Percentiles rank a stretch among this genome's conserved stretches.
phyloP scores from a whole-genome alignment of 2,888 invertebrate genomes.

The Liposcelis brunnea region DNA sequence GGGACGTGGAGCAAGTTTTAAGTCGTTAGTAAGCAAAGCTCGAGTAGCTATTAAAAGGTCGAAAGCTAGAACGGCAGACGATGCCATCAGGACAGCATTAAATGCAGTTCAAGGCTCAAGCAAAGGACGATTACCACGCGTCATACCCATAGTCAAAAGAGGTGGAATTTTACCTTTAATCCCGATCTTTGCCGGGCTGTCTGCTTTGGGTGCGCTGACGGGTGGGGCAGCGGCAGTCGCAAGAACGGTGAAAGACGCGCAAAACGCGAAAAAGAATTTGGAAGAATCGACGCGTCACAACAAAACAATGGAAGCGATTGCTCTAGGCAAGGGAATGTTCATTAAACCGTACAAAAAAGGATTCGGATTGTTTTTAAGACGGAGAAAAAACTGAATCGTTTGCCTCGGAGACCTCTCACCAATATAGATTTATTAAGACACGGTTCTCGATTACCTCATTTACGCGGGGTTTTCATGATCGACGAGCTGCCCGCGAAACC shows the following conservation, averaged over 20 bases:
- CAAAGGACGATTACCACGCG: slow-evolving; percentile 16
- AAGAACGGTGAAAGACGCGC: slow-evolving; percentile 22
- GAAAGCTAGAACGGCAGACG: background rate
- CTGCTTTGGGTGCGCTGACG: slow-evolving; percentile 22
- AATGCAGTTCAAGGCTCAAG: slow-evolving; percentile 10
- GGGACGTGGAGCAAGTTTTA: no score
- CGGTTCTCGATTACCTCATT: background rate
- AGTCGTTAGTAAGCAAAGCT: no score
- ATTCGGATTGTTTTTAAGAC: slow-evolving; percentile 12
- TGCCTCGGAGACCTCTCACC: slow-evolving; percentile 1
- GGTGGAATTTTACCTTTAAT: slow-evolving; percentile 20
- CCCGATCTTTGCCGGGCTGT: slow-evolving; percentile 23
- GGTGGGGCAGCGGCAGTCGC: slow-evolving; percentile 23
- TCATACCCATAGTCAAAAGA: slow-evolving; percentile 22
- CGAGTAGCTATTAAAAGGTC: no score
- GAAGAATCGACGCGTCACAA: slow-evolving; percentile 22
- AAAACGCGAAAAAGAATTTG: slow-evolving; percentile 20
- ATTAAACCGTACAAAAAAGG: slow-evolving; percentile 12
- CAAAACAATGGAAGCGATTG: slow-evolving; percentile 23
- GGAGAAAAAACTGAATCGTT: slow-evolving; percentile 15
- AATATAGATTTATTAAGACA: background rate
- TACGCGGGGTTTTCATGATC: slow-evolving; percentile 10
- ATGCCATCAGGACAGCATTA: slow-evolving; percentile 2
- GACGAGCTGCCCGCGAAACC: slow-evolving; percentile 13
- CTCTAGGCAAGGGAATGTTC: slow-evolving; percentile 21